Base-by-base conservation (phyloP, 1,140 invertebrate genomes). In the Cyclargus thomasi region DNA sequence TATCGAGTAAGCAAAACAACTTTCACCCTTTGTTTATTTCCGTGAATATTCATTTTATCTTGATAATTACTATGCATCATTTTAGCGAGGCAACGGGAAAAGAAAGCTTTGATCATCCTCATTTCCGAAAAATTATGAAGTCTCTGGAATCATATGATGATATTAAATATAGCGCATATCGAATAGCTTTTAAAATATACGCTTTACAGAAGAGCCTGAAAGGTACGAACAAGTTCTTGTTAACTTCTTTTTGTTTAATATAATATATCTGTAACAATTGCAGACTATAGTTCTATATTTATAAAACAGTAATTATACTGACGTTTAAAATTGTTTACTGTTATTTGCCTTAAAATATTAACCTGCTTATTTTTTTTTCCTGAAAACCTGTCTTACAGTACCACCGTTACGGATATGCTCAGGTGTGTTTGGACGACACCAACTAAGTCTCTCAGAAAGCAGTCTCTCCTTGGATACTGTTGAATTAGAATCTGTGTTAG, bases 151-250 rank as follows among this genome's bases (percentile, higher is more conserved):
- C 95, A 67, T 94, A 95, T 73, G 95, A 96, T 81, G 93, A 93
- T 71, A 94, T 97, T 36, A 93, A 95, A 82, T 97, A 96, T 88
- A 93, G 94, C 71, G 94, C 95, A 20, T 97, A 97, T 86, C 91
- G 96, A 75, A 95, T 95, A 57, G 96, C 95, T 16, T 94, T 96
- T 85, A 97, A 97, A 90, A 90, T 97, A 64, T 90, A 94, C 73
- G 91, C 92, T 66, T 81, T 97, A 68, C 96, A 97, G 90, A 92
- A 91, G 70, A 79, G 90, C 70, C 83, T 94, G 63, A 89, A 91
- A 81, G 92, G 94, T 94, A 91, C 92, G 39, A 47, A 47, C 8
- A 29, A 29, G 29, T n/a, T 29, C 23, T 29, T 3, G 23, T 29
- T 3, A 29, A 7, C 1, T 29, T 7, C 29, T 0, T 29, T 29